Percentiles rank a stretch among this genome's conserved stretches.
Evolutionary conservation across 2,113 vertebrate genomes (phyloP).

Genomic region (Lepus timidus): DNA sequence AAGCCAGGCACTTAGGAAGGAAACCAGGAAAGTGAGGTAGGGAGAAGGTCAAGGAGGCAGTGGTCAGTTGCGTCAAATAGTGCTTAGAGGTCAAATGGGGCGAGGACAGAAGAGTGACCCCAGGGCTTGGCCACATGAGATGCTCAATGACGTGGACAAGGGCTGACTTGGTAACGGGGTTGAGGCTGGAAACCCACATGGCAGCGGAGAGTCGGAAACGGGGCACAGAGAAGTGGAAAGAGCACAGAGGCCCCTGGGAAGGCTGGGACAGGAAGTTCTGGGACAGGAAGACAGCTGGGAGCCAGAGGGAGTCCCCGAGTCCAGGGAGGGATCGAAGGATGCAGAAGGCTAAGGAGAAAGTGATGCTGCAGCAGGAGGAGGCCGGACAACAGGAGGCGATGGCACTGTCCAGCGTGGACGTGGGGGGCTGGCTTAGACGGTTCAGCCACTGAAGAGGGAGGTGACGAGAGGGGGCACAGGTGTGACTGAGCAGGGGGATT

Average conservation of each 20-base stretch:
- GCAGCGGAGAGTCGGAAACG: not conserved
- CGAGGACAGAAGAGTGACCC: not conserved
- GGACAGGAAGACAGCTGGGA: not conserved
- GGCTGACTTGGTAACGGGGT: not conserved
- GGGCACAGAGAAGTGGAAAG: not conserved
- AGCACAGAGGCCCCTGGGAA: not conserved
- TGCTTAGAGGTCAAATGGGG: not conserved
- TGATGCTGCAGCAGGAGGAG: not conserved
- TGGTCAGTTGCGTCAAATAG: not conserved
- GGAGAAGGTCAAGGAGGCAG: not conserved
- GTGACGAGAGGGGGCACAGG: too few species aligned
- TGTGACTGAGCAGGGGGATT: not conserved
- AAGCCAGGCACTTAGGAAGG: not conserved
- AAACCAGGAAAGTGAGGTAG: not conserved
- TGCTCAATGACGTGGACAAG: too few species aligned
- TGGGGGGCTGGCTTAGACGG: not conserved
- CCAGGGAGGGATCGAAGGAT: not conserved
- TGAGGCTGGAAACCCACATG: not conserved
- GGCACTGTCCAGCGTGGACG: too few species aligned
- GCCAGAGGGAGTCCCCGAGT: not conserved
- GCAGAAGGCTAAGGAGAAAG: not conserved
- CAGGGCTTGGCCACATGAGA: not conserved
- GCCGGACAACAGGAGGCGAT: not conserved
- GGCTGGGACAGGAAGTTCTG: not conserved
- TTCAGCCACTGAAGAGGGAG: not conserved